Evolutionary conservation across 2,113 vertebrate genomes (phyloP).

Genomic region (Charadrius vociferus): DNA sequence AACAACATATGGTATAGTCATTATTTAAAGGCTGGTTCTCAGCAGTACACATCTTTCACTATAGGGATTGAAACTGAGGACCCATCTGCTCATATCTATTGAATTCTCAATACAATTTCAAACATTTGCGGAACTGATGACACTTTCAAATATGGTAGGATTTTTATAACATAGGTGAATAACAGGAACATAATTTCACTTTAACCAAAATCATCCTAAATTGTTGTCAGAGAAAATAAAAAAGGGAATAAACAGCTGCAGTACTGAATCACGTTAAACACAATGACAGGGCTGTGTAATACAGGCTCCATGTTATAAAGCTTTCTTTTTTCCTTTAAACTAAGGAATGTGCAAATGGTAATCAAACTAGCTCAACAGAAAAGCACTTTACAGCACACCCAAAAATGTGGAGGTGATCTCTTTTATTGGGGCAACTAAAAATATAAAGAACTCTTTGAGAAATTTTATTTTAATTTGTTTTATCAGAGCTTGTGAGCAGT

Average conservation of each 20-base stretch:
- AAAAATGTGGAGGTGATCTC: constrained; percentile 30
- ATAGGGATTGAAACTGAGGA: background rate
- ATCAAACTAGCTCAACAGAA: constrained; percentile 13
- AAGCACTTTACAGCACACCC: constrained; percentile 27
- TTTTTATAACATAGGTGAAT: constrained; percentile 34
- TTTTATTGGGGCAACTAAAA: constrained; percentile 61
- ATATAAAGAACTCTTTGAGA: constrained; percentile 55
- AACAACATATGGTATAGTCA: constrained; percentile 61
- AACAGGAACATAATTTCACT: constrained; percentile 30
- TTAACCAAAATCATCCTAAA: constrained; percentile 43
- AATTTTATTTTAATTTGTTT: constrained; percentile 69
- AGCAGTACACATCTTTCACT: constrained; percentile 54
- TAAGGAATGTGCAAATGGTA: constrained; percentile 33
- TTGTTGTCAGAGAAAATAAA: constrained; percentile 26
- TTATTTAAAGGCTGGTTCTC: constrained; percentile 53
- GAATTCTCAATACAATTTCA: constrained; percentile 9
- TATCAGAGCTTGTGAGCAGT: constrained; percentile 55
- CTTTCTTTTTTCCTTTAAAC: constrained; percentile 53
- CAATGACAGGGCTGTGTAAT: constrained; percentile 22
- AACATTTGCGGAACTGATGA: constrained; percentile 44
- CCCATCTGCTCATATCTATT: constrained; percentile 66
- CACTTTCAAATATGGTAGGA: constrained; percentile 2
- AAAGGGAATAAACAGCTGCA: constrained; percentile 57
- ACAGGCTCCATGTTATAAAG: constrained; percentile 34
- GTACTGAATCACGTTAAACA: constrained; percentile 37